Percentiles rank a stretch among this genome's conserved stretches.
Evolutionary conservation across 2,888 invertebrate genomes (phyloP).

Genomic region (Reticulitermes lucifugus): DNA sequence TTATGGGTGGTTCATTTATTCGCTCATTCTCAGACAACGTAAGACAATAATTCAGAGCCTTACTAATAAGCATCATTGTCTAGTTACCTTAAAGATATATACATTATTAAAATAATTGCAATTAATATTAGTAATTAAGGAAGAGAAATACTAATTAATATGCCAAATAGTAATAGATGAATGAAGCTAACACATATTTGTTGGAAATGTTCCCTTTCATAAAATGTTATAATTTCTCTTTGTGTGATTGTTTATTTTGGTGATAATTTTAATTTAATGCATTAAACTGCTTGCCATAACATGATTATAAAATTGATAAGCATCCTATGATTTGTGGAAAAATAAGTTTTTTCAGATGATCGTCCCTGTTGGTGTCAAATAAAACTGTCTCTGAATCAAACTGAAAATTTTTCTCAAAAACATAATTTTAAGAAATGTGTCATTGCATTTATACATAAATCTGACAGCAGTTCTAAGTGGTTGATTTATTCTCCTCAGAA

Average conservation of each 20-base stretch:
- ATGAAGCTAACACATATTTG: neutral
- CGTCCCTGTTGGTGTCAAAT: too few relatives aligned
- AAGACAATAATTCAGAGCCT: slow-evolving; percentile 55
- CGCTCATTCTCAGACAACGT: slow-evolving; percentile 49
- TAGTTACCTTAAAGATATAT: neutral
- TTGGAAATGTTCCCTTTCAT: neutral
- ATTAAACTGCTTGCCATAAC: neutral
- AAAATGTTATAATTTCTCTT: neutral
- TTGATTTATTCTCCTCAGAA: too few relatives aligned
- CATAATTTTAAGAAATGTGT: too few relatives aligned
- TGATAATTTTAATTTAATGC: neutral
- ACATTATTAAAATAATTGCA: neutral
- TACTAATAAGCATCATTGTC: slow-evolving; percentile 44
- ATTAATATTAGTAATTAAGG: neutral
- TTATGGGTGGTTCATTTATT: slow-evolving; percentile 29
- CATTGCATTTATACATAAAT: too few relatives aligned
- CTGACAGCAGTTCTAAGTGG: too few relatives aligned
- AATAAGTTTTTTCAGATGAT: too few relatives aligned
- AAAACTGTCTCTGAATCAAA: too few relatives aligned
- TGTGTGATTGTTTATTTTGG: neutral
- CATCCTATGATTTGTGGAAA: neutral
- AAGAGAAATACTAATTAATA: neutral
- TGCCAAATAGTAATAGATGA: neutral
- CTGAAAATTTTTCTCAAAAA: too few relatives aligned
- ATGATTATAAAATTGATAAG: neutral